Evolutionary conservation across 1,140 invertebrate species (phyloP), one percentile per base, ranked within the genome.

Genomic region (Brachionus rubens): DNA sequence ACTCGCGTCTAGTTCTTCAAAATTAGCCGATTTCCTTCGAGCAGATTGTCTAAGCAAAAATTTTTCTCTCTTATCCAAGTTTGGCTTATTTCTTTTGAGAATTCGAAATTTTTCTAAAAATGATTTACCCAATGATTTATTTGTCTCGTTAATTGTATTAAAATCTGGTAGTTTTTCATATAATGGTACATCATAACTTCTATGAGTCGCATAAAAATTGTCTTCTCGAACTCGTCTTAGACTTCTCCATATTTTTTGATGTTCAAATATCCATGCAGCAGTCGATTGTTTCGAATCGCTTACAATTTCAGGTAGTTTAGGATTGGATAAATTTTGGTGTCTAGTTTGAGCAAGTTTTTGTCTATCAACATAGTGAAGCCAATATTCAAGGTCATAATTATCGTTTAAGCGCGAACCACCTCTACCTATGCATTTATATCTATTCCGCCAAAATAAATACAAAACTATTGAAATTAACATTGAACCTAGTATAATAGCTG

Each of bases 261-360:
- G 59, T 28, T 65, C 59, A 28, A 43, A 24, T 12, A 65, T 28
- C 59, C 59, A 65, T 10, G 59, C 59, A 5, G 59, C 59, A 24
- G 59, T 65, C 1, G 59, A 24, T 41, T 65, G 59, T 26, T 16
- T 41, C 6, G 59, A 43, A 46, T 65, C 59, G 2, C 24, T 46
- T 4, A 43, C 59, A 43, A 41, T 21, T 30, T 65, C 59, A 0
- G 59, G 59, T 21, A 65, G n/a, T 65, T 43, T 65, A 14, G 36
- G 36, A 24, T 10, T 24, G 9, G 9, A 21, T 7, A 21, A 26
- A 19, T 12, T 43, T 14, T 28, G 21, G 5, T 46, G 43, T 41
- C 43, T 65, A 1, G n/a, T 43, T 36, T 65, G 59, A 43, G 59
- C 59, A 26, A 65, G 40, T n/a, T 65, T 65, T 65, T 65, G 59